Evolutionary conservation across 1,140 invertebrate genomes (phyloP), one percentile per base, ranked within the genome.

Genomic region (Drosophila ercepeae): DNA sequence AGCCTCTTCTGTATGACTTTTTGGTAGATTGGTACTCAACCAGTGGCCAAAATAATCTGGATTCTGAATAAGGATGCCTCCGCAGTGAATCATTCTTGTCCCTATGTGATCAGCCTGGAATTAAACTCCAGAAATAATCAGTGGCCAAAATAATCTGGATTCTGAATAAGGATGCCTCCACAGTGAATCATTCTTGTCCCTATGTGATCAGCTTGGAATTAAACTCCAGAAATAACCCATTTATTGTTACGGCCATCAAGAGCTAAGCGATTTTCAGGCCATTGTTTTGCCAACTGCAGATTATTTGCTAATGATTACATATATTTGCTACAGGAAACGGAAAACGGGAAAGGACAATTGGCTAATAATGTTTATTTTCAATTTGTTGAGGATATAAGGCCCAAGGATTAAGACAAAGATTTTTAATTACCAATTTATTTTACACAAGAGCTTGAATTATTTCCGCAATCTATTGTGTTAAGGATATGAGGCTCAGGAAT

Each of bases 61-160:
- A 13, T 51, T 16, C 0, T 55, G 1, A 46, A 69, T 0, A 55
- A 36, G 51, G 41, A 55, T 9, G 21, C 34, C 0, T 73, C 70
- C 11, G 69, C 57, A 3, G 13, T 73, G 1, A 73, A 73, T 19
- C 70, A 73, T 6, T 52, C 45, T 5, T 73, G 70, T 41, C 70
- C 70, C 0, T 73, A 46, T 39, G 36, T 39, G 14, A 13, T 39
- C n/a, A 5, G 36, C n/a, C n/a, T n/a, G n/a, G n/a, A n/a, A n/a
- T n/a, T n/a, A n/a, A n/a, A n/a, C n/a, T n/a, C n/a, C n/a, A 21
- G 21, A 21, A 21, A 21, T 19, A 73, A 0, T 55, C 70, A 5
- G 7, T 69, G 0, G 25, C 48, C 1, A 69, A 73, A 8, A 45
- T 68, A 0, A 0, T 68, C 3, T 46, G 29, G 21, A 13, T 51